Percentiles rank a stretch among this genome's conserved stretches.
phyloP scores from a whole-genome alignment of 1,140 invertebrate genomes.

The Drosophila micromelanica region DNA sequence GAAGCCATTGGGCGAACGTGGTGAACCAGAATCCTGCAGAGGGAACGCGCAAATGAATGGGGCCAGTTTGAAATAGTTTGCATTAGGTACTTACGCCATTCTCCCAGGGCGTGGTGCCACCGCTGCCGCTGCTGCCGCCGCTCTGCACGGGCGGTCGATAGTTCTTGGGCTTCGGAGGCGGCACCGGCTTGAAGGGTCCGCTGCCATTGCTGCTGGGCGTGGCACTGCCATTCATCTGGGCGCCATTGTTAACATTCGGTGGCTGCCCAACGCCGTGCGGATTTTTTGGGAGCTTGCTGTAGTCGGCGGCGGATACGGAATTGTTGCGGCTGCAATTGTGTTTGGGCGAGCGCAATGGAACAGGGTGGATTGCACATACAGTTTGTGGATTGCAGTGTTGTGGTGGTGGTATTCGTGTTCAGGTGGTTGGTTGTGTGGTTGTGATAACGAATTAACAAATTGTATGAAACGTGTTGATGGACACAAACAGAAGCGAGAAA shows the following conservation, averaged over 20 bases:
- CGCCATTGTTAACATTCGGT: constrained; percentile 57
- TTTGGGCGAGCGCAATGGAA: constrained; percentile 10
- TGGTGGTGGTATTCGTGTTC: constrained; percentile 19
- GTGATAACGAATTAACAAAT: constrained; percentile 25
- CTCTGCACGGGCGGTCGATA: constrained; percentile 89
- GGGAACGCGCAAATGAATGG: constrained; percentile 3
- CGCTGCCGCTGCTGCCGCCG: constrained; percentile 66
- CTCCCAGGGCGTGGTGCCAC: constrained; percentile 72
- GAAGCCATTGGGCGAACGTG: constrained; percentile 82
- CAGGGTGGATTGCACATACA: constrained; percentile 26
- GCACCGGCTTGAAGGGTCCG: constrained; percentile 92
- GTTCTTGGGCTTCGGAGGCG: constrained; percentile 96
- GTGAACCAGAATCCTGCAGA: constrained; percentile 76
- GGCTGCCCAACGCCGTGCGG: constrained; percentile 69
- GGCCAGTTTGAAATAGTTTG: neutral
- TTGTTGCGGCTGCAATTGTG: constrained; percentile 84
- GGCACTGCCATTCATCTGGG: constrained; percentile 62
- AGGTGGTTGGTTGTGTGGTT: constrained; percentile 28
- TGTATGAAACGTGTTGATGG: constrained; percentile 41
- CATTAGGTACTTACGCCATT: constrained; percentile 73
- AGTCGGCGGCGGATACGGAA: constrained; percentile 86
- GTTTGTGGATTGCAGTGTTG: constrained; percentile 12
- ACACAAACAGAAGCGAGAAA: constrained; percentile 72
- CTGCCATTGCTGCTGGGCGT: constrained; percentile 81
- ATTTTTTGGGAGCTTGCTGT: constrained; percentile 83